Evolutionary conservation across 2,797 vertebrate genomes (phyloP), one percentile per base, ranked within the genome.

Genomic region (Danio aesculapii): DNA sequence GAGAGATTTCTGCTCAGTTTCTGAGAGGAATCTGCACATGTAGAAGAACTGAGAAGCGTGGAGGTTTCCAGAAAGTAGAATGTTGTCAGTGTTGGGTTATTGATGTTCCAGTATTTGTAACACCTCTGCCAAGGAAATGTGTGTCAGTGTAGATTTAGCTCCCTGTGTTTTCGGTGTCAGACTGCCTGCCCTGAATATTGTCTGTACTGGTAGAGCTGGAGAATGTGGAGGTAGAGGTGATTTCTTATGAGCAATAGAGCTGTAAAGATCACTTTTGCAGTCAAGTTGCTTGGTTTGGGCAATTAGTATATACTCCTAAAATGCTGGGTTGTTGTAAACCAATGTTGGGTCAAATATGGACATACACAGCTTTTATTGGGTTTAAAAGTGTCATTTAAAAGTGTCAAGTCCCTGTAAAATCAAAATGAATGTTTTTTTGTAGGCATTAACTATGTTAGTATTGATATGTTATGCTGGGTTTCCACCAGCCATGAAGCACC

Each of bases 51-150:
- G 69, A 57, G 39, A 71, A 12, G 10, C 16, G 43, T 52, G 4
- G 8, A 10, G 47, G n/a, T 11, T 52, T 47, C 47, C 50, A 47
- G 19, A 30, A 52, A 8, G 47, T 16, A 41, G 10, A 53, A 13
- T 6, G 7, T 21, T 8, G 16, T 71, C 52, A 71, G 39, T 47
- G 41, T 17, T 30, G 55, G 13, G 43, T 43, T 58, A 16, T 64
- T 64, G 62, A 41, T 64, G 41, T 16, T 43, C 10, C n/a, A 73
- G 55, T 46, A 74, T 58, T 59, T 47, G 43, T 71, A 55, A 55
- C 39, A 55, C 50, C 53, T 55, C 68, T 71, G 30, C 39, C 50
- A 43, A 43, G 16, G 10, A 71, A 71, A 55, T 44, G 11, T 71
- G 50, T 71, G 68, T 55, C 52, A 71, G 39, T 55, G 30, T n/a